A percentile compares a stretch with the other conserved stretches of the same genome.
Evolutionary conservation across 2,113 vertebrate species (phyloP).

Genomic region (Melanocharis versteri): DNA sequence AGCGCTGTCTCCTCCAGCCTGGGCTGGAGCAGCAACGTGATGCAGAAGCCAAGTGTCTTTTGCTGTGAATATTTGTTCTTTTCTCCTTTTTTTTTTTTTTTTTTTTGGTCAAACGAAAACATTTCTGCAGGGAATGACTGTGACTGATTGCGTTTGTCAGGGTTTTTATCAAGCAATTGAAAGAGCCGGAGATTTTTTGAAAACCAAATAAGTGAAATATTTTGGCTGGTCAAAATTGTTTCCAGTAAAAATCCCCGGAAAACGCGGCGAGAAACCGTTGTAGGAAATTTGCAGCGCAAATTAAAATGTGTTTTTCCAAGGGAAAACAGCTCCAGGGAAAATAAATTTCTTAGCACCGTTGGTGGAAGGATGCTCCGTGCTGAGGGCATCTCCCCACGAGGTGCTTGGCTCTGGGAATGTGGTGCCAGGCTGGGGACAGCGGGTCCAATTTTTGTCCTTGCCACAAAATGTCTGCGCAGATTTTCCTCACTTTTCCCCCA

Average conservation of each 20-base stretch:
- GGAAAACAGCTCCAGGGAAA: background rate
- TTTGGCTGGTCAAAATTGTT: constrained; percentile 54
- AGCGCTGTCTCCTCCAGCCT: background rate
- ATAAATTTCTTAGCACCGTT: background rate
- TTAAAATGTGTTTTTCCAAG: constrained; percentile 13
- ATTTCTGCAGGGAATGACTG: constrained; percentile 57
- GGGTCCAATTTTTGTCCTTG: background rate
- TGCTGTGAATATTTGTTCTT: constrained; percentile 20
- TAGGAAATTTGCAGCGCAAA: background rate
- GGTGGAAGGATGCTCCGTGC: background rate
- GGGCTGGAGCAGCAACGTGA: background rate
- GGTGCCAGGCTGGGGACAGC: rapidly evolving
- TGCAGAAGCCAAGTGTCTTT: constrained; percentile 21
- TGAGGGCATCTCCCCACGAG: rapidly evolving
- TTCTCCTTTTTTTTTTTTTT: background rate
- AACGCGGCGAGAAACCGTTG: background rate
- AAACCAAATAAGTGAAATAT: constrained; percentile 64
- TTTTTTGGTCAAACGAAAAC: constrained; percentile 21
- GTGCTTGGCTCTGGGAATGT: background rate
- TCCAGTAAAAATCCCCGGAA: constrained; percentile 38
- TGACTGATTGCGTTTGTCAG: constrained; percentile 63
- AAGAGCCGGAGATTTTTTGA: constrained; percentile 31
- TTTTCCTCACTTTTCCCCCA: background rate
- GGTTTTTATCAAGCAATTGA: constrained; percentile 64
- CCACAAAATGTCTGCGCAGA: background rate